phyloP scores from a whole-genome alignment of 92 coral and sea anemone species.

The Galaxea fascicularis region DNA sequence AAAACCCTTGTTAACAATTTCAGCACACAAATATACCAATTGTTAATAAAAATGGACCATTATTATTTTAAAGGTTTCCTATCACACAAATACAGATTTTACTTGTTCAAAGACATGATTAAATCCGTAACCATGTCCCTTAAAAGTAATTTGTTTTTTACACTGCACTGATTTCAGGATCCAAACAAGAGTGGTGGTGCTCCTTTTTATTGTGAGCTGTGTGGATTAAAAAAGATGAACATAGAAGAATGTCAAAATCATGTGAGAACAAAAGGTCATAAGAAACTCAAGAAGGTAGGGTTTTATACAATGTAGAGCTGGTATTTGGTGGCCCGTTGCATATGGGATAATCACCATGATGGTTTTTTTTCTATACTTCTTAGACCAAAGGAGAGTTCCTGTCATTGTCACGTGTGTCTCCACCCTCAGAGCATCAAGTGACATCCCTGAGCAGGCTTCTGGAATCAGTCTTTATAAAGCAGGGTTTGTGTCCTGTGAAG shows the following conservation, averaged over 20 bases:
- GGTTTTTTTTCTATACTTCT: background rate
- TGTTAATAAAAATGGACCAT: too few species aligned
- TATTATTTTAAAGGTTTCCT: too few species aligned
- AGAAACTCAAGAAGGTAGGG: slow-evolving; percentile 68
- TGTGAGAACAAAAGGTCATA: slow-evolving; percentile 61
- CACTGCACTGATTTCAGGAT: background rate
- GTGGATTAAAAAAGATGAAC: slow-evolving; percentile 8
- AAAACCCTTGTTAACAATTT: too few species aligned
- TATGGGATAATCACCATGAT: too few species aligned
- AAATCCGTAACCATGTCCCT: too few species aligned
- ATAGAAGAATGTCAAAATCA: slow-evolving; percentile 33
- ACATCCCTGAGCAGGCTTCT: slow-evolving; percentile 73
- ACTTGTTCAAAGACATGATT: too few species aligned
- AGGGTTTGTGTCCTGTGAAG: slow-evolving; percentile 76
- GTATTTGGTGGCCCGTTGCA: background rate
- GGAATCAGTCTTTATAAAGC: slow-evolving; percentile 58
- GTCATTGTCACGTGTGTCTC: slow-evolving; percentile 30
- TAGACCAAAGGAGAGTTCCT: slow-evolving; percentile 31
- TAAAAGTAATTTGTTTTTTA: too few species aligned
- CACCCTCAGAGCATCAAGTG: slow-evolving; percentile 68
- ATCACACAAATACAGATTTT: too few species aligned
- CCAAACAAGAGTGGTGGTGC: slow-evolving; percentile 7
- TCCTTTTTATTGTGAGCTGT: slow-evolving; percentile 43
- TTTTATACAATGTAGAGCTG: background rate
- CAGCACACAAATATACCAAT: too few species aligned